Conservation (phyloP, 2,797 vertebrate genomes). For the Heliangelus exortis region DNA sequence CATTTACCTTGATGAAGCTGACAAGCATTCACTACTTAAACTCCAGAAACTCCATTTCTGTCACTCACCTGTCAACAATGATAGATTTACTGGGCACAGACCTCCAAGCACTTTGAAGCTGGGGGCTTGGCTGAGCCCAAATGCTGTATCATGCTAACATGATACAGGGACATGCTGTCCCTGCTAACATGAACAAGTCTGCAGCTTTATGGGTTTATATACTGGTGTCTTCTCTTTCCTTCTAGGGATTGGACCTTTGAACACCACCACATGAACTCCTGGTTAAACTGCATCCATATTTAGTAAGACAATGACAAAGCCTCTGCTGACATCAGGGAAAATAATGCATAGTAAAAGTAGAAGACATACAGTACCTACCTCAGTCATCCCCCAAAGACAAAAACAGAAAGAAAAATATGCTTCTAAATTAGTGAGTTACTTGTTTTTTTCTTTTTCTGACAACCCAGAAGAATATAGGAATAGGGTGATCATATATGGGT, state of each 20-base stretch:
- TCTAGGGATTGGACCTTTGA: background rate
- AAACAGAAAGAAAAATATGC: background rate
- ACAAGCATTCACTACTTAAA: constrained; percentile 9
- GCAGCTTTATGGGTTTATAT: background rate
- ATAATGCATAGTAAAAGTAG: background rate
- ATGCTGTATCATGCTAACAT: background rate
- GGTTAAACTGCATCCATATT: background rate
- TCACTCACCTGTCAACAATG: constrained; percentile 33
- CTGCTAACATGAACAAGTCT: background rate
- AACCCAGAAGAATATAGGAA: background rate
- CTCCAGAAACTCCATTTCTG: constrained; percentile 31
- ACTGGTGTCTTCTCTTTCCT: background rate
- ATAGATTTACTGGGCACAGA: constrained; percentile 8
- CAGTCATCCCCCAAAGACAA: background rate
- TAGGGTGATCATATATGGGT: background rate
- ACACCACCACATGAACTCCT: background rate
- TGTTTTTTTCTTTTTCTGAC: background rate
- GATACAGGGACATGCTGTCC: too few species aligned
- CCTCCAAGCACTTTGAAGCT: background rate
- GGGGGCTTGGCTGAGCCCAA: background rate
- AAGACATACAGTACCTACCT: background rate
- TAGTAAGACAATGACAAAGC: background rate
- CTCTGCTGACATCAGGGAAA: background rate
- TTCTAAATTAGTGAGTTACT: background rate
- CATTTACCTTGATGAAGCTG: background rate